phyloP scores from a whole-genome alignment of 2,888 invertebrate genomes.

The Danaus chrysippus region DNA sequence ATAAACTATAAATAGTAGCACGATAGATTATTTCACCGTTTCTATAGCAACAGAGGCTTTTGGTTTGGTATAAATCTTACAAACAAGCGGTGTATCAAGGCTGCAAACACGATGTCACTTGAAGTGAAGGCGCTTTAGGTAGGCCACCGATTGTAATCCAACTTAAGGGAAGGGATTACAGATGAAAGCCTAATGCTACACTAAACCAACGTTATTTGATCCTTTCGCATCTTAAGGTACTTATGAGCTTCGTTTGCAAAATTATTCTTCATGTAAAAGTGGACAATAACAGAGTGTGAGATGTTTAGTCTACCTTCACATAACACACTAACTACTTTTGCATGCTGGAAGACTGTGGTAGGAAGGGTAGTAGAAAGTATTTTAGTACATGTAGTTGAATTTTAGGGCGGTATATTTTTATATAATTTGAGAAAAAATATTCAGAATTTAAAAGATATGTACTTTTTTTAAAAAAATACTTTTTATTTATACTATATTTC shows the following conservation, averaged over 20 bases:
- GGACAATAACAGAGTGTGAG: constrained; percentile 48
- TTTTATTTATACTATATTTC: too few species aligned
- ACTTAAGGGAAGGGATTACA: constrained; percentile 68
- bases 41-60: constrained; percentile 38
- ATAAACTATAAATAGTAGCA: constrained; percentile 8
- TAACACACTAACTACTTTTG: too few species aligned
- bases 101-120: constrained; percentile 57
- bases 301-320: too few species aligned
- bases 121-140: constrained; percentile 59
- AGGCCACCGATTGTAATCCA: constrained; percentile 61
- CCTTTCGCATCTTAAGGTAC: constrained; percentile 48
- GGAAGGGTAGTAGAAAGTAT: too few species aligned
- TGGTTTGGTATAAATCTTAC: constrained; percentile 49
- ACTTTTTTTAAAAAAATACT: too few species aligned
- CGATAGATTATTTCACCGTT: constrained; percentile 27
- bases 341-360: too few species aligned
- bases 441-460: too few species aligned
- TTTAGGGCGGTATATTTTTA: too few species aligned
- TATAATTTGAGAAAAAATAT: too few species aligned
- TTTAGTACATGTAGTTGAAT: too few species aligned
- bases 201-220: constrained; percentile 60
- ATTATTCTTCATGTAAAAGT: constrained; percentile 62
- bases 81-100: constrained; percentile 50
- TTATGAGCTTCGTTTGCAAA: constrained; percentile 53
- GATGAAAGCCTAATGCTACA: constrained; percentile 61